Evolutionary conservation across 2,113 vertebrate species (phyloP).

Genomic region (rat (Rattus norvegicus)): DNA sequence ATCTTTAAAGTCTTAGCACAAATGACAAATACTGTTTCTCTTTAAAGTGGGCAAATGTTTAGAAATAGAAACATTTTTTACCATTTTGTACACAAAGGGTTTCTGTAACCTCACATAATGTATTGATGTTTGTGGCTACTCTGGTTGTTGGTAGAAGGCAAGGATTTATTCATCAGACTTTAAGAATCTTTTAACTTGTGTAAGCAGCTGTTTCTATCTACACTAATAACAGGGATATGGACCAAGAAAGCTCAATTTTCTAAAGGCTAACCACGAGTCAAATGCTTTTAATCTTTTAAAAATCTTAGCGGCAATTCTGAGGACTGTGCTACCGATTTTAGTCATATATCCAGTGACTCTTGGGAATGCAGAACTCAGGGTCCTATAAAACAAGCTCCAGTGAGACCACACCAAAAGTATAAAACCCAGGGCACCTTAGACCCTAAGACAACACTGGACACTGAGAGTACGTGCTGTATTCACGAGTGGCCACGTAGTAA

Average conservation of each 20-base stretch:
- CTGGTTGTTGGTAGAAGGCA: not conserved
- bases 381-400: not conserved
- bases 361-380: not conserved
- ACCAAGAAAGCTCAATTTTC: conserved; percentile 46
- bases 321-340: not conserved
- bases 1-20: conserved; percentile 37
- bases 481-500: conserved; percentile 2
- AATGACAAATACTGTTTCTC: not conserved
- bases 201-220: not conserved
- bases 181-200: conserved; percentile 10
- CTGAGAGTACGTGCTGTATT: not conserved
- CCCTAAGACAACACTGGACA: not conserved
- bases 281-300: not conserved
- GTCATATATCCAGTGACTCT: conserved; percentile 11
- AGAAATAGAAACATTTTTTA: not conserved
- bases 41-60: conserved; percentile 47
- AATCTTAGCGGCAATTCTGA: conserved; percentile 33
- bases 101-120: conserved; percentile 12
- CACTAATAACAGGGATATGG: conserved; percentile 5
- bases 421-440: not conserved
- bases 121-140: not conserved
- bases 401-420: not conserved
- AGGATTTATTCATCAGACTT: not conserved
- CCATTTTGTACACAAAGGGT: not conserved
- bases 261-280: not conserved